Percentiles rank a stretch among this genome's conserved stretches.
phyloP scores from a whole-genome alignment of 2,797 vertebrate genomes.

The Spinus olivaceus region DNA sequence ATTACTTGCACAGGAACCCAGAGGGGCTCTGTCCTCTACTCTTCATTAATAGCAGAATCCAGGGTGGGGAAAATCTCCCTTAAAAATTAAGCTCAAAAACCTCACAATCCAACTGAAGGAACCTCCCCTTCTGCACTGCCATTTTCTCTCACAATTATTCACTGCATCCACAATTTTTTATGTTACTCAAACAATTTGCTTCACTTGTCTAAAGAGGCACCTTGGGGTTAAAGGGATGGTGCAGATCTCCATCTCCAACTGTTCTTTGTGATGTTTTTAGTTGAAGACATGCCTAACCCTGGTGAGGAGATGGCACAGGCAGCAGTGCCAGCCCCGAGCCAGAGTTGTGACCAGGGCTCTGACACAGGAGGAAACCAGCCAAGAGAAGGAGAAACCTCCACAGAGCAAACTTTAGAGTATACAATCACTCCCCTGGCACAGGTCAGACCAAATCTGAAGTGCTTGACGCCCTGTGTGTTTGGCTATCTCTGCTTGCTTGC shows the following conservation, averaged over 20 bases:
- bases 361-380: not conserved
- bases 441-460: not conserved
- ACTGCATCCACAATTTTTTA: fast-evolving
- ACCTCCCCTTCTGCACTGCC: not conserved
- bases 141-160: not conserved
- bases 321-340: slow-evolving; percentile 11
- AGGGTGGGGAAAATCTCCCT: fast-evolving
- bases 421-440: not conserved
- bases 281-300: not conserved
- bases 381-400: not conserved
- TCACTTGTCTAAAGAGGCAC: not conserved
- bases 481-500: not conserved
- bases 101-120: not conserved
- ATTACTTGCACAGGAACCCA: not conserved
- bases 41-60: fast-evolving
- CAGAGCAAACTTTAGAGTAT: not conserved
- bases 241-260: not conserved
- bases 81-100: not conserved
- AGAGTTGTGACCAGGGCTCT: not conserved
- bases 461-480: not conserved
- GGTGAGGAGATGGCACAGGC: slow-evolving; percentile 26
- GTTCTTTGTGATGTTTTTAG: not conserved
- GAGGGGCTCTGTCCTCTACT: not conserved
- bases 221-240: fast-evolving
- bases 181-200: not conserved